These are phyloP conservation scores for Eumeta japonica DNA, from an alignment of 1,140 invertebrate genomes.

Conservation along the genomic window DNA sequence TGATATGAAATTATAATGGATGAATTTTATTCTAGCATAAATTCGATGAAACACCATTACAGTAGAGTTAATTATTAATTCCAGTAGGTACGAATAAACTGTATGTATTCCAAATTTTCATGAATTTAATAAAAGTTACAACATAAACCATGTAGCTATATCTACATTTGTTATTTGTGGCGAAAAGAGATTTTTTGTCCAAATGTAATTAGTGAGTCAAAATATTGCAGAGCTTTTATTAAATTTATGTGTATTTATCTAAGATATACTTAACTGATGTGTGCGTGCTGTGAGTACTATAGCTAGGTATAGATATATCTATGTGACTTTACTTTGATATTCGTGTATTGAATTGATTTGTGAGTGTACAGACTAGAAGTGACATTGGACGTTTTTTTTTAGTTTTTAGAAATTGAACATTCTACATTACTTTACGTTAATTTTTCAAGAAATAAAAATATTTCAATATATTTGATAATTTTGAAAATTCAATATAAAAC, in stretches of 20 bases:
- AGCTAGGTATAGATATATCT: not conserved
- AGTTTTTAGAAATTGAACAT: no score
- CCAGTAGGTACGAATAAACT: not conserved
- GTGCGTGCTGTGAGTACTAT: slow-evolving; percentile 3
- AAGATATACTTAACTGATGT: slow-evolving; percentile 1
- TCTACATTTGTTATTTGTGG: no score
- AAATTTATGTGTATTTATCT: not conserved
- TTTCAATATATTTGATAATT: no score
- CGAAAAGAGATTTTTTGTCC: not conserved
- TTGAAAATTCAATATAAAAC: no score
- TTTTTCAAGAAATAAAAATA: no score
- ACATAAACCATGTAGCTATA: no score
- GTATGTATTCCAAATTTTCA: slow-evolving; percentile 21
- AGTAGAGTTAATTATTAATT: slow-evolving; percentile 22
- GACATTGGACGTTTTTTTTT: no score
- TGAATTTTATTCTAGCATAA: slow-evolving; percentile 56
- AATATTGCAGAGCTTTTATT: not conserved
- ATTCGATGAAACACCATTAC: slow-evolving; percentile 49
- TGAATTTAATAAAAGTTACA: slow-evolving; percentile 44
- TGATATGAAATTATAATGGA: slow-evolving; percentile 51
- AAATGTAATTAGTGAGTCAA: not conserved
- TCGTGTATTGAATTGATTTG: no score
- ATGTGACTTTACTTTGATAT: no score
- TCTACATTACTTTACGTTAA: no score
- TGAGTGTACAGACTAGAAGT: no score